These are phyloP conservation scores for Antrozous pallidus DNA, from an alignment of 2,797 vertebrate genomes.

Conservation along the genomic window DNA sequence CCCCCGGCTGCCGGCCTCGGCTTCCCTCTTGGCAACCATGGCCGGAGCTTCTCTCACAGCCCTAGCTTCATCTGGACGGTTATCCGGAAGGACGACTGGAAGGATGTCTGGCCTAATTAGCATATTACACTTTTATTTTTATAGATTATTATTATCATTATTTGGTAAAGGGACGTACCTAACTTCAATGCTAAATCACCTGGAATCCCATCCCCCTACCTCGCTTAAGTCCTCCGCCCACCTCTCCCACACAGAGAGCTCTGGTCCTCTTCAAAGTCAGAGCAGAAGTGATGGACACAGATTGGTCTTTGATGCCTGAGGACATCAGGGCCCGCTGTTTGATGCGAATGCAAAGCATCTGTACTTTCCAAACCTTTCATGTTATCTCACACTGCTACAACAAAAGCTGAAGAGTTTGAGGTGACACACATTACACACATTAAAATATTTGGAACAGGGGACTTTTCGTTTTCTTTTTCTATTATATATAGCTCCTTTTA, in stretches of 20 bases:
- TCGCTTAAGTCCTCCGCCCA: conserved; percentile 4
- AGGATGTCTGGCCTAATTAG: too few species aligned
- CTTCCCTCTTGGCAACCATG: too few species aligned
- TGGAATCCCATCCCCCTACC: conserved; percentile 55
- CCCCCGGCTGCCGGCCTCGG: rapidly evolving
- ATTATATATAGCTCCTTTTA: conserved; percentile 71
- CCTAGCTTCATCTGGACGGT: too few species aligned
- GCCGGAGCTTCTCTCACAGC: too few species aligned
- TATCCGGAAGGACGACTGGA: too few species aligned
- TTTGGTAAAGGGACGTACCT: conserved; percentile 19
- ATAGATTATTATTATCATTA: background rate
- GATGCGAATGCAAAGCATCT: conserved; percentile 54
- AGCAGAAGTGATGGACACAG: conserved; percentile 51
- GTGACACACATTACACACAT: conserved; percentile 56
- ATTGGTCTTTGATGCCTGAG: conserved; percentile 66
- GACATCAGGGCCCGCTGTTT: background rate
- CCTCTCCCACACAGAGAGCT: conserved; percentile 43
- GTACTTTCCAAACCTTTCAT: conserved; percentile 63
- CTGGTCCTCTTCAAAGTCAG: conserved; percentile 69
- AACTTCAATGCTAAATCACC: conserved; percentile 56
- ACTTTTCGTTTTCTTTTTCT: conserved; percentile 71
- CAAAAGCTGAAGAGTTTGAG: conserved; percentile 62
- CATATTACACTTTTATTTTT: too few species aligned
- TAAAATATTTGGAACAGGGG: conserved; percentile 73
- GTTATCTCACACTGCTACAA: conserved; percentile 46